phyloP scores from a whole-genome alignment of 2,888 invertebrate species.

The Cepaea hortensis region DNA sequence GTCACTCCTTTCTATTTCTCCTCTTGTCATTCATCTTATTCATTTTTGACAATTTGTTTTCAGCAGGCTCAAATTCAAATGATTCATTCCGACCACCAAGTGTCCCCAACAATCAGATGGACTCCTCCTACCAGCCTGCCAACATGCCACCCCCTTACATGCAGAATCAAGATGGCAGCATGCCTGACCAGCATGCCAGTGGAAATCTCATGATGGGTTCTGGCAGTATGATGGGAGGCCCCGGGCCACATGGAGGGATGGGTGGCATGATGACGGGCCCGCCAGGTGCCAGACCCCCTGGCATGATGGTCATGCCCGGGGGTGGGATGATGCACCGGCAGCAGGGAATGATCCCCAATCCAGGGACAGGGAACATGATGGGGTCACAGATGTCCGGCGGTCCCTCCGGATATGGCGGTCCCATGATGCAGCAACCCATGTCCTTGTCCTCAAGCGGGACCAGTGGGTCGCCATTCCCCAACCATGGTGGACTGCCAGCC shows the following conservation, averaged over 20 bases:
- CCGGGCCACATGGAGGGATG: constrained; percentile 44
- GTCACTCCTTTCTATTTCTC: not conserved
- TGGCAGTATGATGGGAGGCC: constrained; percentile 58
- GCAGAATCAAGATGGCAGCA: constrained; percentile 61
- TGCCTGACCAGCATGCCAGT: constrained; percentile 61
- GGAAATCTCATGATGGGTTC: constrained; percentile 66
- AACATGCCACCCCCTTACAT: constrained; percentile 61
- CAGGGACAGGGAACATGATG: constrained; percentile 56
- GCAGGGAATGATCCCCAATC: constrained; percentile 37
- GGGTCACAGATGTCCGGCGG: constrained; percentile 48
- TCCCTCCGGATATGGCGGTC: constrained; percentile 46
- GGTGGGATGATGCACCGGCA: constrained; percentile 53
- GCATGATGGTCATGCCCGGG: constrained; percentile 53
- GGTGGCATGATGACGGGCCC: constrained; percentile 55
- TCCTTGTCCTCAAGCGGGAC: constrained; percentile 27
- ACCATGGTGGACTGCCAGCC: constrained; percentile 37
- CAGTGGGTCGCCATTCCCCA: constrained; percentile 31
- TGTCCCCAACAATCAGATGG: constrained; percentile 60
- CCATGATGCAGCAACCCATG: constrained; percentile 38
- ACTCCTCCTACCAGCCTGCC: constrained; percentile 52
- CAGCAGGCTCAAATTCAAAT: constrained; percentile 69
- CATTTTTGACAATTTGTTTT: not conserved
- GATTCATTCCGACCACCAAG: constrained; percentile 70
- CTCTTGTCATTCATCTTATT: not conserved
- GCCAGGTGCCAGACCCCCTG: constrained; percentile 44